A percentile compares a stretch with the other conserved stretches of the same genome.
phyloP scores from a whole-genome alignment of 30 jellyfish, hydroid and myxozoan species.

The Morbakka virulenta region DNA sequence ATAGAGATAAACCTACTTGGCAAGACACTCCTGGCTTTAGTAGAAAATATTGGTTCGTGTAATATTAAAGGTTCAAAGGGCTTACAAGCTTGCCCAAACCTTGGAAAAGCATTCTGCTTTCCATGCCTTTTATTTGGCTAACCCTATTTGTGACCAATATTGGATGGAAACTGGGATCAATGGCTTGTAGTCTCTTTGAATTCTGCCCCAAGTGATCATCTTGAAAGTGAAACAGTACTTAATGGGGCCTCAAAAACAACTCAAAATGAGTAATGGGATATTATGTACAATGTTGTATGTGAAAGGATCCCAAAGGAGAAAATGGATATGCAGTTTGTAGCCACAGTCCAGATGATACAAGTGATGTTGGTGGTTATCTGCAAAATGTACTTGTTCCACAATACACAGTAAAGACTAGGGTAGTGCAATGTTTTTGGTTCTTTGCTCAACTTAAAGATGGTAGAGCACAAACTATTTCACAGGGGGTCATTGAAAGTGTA shows the following conservation, averaged over 20 bases:
- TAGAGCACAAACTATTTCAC: conserved; percentile 20
- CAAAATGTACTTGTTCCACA: conserved; percentile 28
- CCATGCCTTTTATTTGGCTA: no score
- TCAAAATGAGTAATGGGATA: conserved; percentile 45
- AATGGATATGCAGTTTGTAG: conserved; percentile 17
- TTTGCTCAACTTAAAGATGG: conserved; percentile 1
- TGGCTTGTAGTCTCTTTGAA: no score
- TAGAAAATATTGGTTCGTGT: no score
- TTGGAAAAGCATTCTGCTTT: no score
- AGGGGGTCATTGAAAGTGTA: conserved; percentile 2
- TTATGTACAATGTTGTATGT: conserved; percentile 12
- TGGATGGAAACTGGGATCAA: no score
- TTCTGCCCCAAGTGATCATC: conserved; percentile 25
- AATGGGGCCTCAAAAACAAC: conserved; percentile 37
- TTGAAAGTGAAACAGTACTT: conserved; percentile 17
- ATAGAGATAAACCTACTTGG: no score
- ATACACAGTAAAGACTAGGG: conserved; percentile 6
- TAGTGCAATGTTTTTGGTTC: conserved; percentile 36
- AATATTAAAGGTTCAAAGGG: no score
- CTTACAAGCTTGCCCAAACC: no score
- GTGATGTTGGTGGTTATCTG: conserved; percentile 13
- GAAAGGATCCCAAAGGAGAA: background rate
- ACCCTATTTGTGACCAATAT: no score
- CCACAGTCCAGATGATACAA: conserved; percentile 22
- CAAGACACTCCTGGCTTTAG: no score